These are phyloP conservation scores for Rhodinocichla rosea DNA, from an alignment of 2,113 vertebrate species.

Conservation along the genomic window DNA sequence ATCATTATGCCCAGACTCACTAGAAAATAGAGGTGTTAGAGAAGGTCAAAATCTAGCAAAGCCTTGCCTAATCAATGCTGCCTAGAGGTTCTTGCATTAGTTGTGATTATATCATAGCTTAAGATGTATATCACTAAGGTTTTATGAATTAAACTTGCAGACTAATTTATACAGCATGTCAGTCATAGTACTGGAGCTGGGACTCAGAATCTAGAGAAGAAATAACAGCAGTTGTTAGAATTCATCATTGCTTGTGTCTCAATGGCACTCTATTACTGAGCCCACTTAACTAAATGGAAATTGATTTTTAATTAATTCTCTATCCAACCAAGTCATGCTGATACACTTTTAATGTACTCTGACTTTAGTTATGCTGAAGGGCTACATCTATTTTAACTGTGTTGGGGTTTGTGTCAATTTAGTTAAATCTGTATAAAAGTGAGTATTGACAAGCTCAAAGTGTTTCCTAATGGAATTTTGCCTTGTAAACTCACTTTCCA, in stretches of 20 bases:
- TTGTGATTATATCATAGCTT: not conserved
- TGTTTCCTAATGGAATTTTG: not conserved
- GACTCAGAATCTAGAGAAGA: not conserved
- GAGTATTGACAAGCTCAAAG: not conserved
- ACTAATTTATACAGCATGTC: not conserved
- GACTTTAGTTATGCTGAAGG: not conserved
- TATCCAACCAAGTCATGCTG: not conserved
- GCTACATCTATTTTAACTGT: not conserved
- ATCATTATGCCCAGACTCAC: not conserved
- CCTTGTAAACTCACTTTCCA: not conserved
- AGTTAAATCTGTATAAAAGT: not conserved
- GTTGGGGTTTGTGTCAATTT: not conserved
- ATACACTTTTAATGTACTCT: not conserved
- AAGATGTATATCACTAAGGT: not conserved
- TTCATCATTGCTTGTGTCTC: not conserved
- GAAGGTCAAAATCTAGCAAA: not conserved
- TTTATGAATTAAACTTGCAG: not conserved
- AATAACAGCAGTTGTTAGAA: not conserved
- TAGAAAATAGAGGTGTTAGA: not conserved
- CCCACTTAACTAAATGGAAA: slow-evolving; percentile 18
- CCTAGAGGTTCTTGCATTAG: not conserved
- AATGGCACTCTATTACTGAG: not conserved
- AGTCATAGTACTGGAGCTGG: not conserved
- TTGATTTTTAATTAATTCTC: slow-evolving; percentile 40
- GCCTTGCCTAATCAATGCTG: not conserved